phyloP scores from a whole-genome alignment of 2,888 invertebrate genomes.

The Orthonevra nobilis region DNA sequence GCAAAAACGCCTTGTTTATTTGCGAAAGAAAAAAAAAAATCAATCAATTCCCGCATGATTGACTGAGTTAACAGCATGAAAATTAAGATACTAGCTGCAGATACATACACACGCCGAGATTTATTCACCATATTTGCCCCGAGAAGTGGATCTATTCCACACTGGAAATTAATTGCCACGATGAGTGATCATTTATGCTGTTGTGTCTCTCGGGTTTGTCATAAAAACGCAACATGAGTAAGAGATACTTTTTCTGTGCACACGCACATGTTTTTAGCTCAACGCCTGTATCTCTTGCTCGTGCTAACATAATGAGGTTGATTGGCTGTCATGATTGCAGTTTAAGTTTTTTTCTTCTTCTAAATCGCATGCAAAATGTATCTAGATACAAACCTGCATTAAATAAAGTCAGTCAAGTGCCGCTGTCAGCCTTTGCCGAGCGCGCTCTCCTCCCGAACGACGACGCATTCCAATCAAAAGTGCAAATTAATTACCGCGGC shows the following conservation, averaged over 20 bases:
- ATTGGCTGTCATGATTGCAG: slow-evolving; percentile 37
- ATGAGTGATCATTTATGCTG: slow-evolving; percentile 54
- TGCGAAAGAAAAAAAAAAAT: slow-evolving; percentile 28
- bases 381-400: slow-evolving; percentile 16
- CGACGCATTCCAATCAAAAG: slow-evolving; percentile 63
- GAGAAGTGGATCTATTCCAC: slow-evolving; percentile 14
- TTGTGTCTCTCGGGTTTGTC: slow-evolving; percentile 38
- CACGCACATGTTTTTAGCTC: slow-evolving; percentile 22
- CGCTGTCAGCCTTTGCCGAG: too few relatives aligned
- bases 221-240: slow-evolving; percentile 8
- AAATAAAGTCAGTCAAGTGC: slow-evolving; percentile 50
- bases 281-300: slow-evolving; percentile 11
- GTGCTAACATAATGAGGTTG: slow-evolving; percentile 54
- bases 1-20: slow-evolving; percentile 6
- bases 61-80: slow-evolving; percentile 38
- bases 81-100: slow-evolving; percentile 10
- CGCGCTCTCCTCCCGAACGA: slow-evolving; percentile 10
- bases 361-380: slow-evolving; percentile 34
- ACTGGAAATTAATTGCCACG: slow-evolving; percentile 37
- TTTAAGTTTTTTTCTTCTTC: too few relatives aligned
- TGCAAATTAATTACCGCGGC: slow-evolving; percentile 66
- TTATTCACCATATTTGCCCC: not conserved
- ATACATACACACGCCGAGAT: slow-evolving; percentile 1
- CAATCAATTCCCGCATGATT: slow-evolving; percentile 69
- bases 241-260: slow-evolving; percentile 18